Evolutionary conservation across 2,113 vertebrate genomes (phyloP).

Genomic region (Oxyura jamaicensis): DNA sequence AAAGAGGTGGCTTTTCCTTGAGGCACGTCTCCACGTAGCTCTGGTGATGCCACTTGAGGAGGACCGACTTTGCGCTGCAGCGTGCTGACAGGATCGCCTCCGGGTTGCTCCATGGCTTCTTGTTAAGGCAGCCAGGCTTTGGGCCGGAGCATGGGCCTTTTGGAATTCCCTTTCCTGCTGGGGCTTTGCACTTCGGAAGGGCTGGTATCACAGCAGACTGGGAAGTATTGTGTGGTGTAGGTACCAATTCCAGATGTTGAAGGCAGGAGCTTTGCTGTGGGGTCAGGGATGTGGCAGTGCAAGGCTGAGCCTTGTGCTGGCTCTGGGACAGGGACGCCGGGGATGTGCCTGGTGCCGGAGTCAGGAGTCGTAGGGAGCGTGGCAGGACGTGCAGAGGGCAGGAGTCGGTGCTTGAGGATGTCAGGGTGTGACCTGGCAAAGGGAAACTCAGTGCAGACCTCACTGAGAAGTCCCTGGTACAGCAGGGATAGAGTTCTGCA

Average conservation of each 20-base stretch:
- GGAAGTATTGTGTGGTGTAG: background rate
- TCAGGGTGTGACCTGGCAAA: background rate
- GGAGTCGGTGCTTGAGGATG: background rate
- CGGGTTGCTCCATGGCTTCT: background rate
- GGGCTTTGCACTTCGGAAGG: background rate
- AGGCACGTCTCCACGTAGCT: background rate
- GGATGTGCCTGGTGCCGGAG: background rate
- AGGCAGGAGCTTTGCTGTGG: fast-evolving
- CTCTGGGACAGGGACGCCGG: background rate
- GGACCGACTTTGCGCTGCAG: background rate
- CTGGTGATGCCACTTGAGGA: fast-evolving
- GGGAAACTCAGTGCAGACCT: background rate
- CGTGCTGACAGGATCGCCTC: background rate
- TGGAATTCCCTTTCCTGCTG: background rate
- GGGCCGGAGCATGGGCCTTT: background rate
- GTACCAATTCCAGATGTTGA: background rate
- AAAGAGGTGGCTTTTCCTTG: background rate
- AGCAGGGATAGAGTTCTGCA: background rate
- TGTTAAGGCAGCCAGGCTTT: background rate
- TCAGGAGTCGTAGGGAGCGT: background rate
- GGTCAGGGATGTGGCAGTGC: background rate
- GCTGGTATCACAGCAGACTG: background rate
- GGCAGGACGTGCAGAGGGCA: background rate
- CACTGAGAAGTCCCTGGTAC: background rate
- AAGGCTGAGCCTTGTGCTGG: background rate